Conservation (phyloP, 2,888 invertebrate genomes). For the Carpatolechia fugitivella region DNA sequence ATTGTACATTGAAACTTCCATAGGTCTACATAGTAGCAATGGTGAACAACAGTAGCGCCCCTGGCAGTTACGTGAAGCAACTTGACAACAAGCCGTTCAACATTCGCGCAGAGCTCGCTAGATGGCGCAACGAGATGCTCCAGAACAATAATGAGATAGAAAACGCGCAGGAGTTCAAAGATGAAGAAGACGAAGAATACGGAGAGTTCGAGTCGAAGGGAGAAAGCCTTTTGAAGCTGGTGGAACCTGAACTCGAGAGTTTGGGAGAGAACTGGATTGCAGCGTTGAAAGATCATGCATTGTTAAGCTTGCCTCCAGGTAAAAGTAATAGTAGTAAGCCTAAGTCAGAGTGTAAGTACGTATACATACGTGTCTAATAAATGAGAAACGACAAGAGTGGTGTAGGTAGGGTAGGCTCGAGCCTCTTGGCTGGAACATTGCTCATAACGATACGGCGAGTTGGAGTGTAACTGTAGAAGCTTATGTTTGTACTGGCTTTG, state of each 20-base stretch:
- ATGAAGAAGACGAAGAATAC: conserved; percentile 78
- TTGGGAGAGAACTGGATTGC: conserved; percentile 93
- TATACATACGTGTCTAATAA: too few species aligned
- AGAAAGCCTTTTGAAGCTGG: conserved; percentile 92
- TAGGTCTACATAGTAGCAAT: conserved; percentile 97
- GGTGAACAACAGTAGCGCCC: conserved; percentile 86
- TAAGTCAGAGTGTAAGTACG: too few species aligned
- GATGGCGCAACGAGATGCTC: conserved; percentile 60
- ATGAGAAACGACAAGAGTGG: too few species aligned
- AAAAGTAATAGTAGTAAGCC: too few species aligned
- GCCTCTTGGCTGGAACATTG: too few species aligned
- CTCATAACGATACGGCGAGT: too few species aligned
- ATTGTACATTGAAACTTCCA: conserved; percentile 3
- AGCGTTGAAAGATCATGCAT: conserved; percentile 87
- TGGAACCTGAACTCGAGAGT: conserved; percentile 94
- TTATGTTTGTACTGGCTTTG: too few species aligned
- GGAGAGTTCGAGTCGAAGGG: conserved; percentile 88
- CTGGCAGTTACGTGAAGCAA: conserved; percentile 79
- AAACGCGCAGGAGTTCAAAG: conserved; percentile 31
- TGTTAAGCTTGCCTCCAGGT: conserved; percentile 93
- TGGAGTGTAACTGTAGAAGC: too few species aligned
- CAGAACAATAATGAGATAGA: conserved; percentile 60
- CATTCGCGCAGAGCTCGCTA: conserved; percentile 59
- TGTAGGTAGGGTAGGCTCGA: too few species aligned
- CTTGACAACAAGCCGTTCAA: conserved; percentile 67